Evolutionary conservation across 2,888 invertebrate species (phyloP).

Genomic region (Sisyra nigra): DNA sequence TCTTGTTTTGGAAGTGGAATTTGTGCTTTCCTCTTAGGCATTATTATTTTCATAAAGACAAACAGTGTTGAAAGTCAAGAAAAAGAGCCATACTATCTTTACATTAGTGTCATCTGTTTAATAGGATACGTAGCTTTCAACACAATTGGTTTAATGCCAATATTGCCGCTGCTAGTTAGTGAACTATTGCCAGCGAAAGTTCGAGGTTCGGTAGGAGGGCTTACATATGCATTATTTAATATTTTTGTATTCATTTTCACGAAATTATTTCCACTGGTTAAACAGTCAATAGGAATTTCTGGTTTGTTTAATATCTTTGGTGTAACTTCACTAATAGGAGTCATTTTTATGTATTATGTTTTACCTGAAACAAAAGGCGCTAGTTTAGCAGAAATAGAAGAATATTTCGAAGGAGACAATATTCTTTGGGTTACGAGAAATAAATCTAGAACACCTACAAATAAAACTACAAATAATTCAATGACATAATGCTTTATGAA

Average conservation of each 20-base stretch:
- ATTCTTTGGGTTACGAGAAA: conserved; percentile 41
- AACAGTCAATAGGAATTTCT: conserved; percentile 37
- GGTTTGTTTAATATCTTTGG: conserved; percentile 61
- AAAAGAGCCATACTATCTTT: conserved; percentile 22
- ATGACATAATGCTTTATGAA: too few species aligned
- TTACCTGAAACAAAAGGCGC: conserved; percentile 62
- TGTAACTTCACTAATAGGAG: conserved; percentile 39
- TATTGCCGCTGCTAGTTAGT: conserved; percentile 60
- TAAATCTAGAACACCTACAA: conserved; percentile 15
- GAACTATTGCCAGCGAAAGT: conserved; percentile 59
- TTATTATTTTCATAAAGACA: background rate
- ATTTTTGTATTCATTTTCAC: conserved; percentile 48
- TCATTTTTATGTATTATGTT: conserved; percentile 46
- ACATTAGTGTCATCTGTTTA: conserved; percentile 32
- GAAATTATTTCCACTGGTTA: conserved; percentile 51
- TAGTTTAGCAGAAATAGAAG: conserved; percentile 56
- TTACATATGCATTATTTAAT: conserved; percentile 57
- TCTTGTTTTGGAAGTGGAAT: conserved; percentile 51
- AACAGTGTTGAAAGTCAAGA: background rate
- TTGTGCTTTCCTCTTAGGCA: conserved; percentile 41
- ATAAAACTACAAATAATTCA: too few species aligned
- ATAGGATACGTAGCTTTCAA: conserved; percentile 58
- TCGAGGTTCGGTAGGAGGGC: conserved; percentile 55
- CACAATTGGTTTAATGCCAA: conserved; percentile 54
- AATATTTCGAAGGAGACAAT: conserved; percentile 54